Evolutionary conservation across 2,113 vertebrate genomes (phyloP), one percentile per base, ranked within the genome.

Genomic region (Pseudolaguvia tuberculata): DNA sequence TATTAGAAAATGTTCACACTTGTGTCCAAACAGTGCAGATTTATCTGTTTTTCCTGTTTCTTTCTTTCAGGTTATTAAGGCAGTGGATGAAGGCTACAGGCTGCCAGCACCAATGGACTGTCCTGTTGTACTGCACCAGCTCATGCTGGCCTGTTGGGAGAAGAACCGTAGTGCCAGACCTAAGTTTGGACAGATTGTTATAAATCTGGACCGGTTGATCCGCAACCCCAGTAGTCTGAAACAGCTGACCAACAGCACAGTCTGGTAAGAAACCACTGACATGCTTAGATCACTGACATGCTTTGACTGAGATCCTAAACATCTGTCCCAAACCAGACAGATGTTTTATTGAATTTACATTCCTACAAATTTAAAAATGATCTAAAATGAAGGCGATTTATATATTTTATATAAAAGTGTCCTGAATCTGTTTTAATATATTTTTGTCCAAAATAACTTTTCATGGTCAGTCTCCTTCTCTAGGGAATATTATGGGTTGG

Each of bases 81-180:
- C 97, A 67, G 97, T 98, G 0, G 97, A 99, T 87, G 96, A 99
- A 87, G 96, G 98, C 79, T 99, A 98, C 87, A 88, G 96, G 79
- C 93, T 99, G 42, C 97, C 97, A 0, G 94, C 97, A 1, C 97
- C 97, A 66, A 99, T 99, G 97, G 97, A 98, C 89, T 99, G 97
- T 70, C 96, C 97, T 0, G 89, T 95, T 0, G 92, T 96, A 51
- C 90, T 99, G 61, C 97, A 98, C 86, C 97, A 98, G 85, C 93
- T 99, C 75, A 99, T 99, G 97, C 85, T 99, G 82, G 96, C 97
- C 88, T 99, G 97, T 86, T 99, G 97, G 97, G 96, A 99, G 90
- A 99, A 99, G 84, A 96, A 94, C 88, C 91, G 97, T 56, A 98
- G 96, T 65, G 93, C 94, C n/a, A 91, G 97, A 75, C 97, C 97